These are phyloP conservation scores for Dasypogon diadema DNA, from an alignment of 2,888 invertebrate genomes.

Conservation along the genomic window DNA sequence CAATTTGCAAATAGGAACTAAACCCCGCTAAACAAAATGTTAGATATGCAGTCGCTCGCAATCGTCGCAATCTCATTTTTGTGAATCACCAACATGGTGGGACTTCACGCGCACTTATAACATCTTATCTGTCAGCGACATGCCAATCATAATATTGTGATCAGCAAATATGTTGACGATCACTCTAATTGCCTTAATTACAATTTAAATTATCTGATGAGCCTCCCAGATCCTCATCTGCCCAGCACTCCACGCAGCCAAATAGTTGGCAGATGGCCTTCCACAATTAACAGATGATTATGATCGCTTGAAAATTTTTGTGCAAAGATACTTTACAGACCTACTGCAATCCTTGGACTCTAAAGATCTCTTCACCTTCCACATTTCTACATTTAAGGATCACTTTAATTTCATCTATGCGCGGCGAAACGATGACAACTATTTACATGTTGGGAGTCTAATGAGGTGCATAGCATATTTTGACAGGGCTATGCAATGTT, in stretches of 20 bases:
- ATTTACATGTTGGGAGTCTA: slow-evolving; percentile 29
- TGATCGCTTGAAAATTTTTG: slow-evolving; percentile 40
- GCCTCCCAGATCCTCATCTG: neutral
- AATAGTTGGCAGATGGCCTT: slow-evolving; percentile 43
- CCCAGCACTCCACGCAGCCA: slow-evolving; percentile 6
- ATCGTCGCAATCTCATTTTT: too few relatives aligned
- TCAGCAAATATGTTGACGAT: slow-evolving; percentile 32
- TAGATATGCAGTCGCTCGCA: too few relatives aligned
- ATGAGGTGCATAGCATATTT: slow-evolving; percentile 49
- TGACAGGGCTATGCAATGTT: slow-evolving; percentile 34
- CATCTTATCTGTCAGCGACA: slow-evolving; percentile 2
- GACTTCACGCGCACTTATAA: too few relatives aligned
- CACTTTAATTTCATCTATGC: neutral
- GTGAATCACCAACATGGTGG: too few relatives aligned
- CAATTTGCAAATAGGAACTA: too few relatives aligned
- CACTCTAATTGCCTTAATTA: slow-evolving; percentile 45
- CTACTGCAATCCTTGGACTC: neutral
- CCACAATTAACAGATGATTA: slow-evolving; percentile 29
- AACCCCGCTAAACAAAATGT: too few relatives aligned
- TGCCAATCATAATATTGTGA: slow-evolving; percentile 42
- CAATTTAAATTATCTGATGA: slow-evolving; percentile 34
- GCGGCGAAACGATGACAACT: slow-evolving; percentile 16
- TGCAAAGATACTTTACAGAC: slow-evolving; percentile 34
- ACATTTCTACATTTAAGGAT: neutral
- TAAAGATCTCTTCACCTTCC: neutral